Conservation (phyloP, 2,888 invertebrate species). For the Phlogophora meticulosa region DNA sequence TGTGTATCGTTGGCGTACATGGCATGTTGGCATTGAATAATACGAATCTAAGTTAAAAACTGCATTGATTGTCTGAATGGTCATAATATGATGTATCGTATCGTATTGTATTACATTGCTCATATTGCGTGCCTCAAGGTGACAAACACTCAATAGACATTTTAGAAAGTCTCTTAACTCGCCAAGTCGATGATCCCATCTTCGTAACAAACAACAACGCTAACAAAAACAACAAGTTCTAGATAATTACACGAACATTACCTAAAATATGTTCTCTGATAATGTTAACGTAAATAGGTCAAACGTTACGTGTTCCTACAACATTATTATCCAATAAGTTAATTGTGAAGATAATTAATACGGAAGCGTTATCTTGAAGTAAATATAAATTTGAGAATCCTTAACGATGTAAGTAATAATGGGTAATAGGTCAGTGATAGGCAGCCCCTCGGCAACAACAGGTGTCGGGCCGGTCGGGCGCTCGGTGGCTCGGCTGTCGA, state of each 20-base stretch:
- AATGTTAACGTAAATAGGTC: slow-evolving; percentile 53
- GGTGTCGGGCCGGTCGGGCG: slow-evolving; percentile 67
- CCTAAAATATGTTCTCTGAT: slow-evolving; percentile 27
- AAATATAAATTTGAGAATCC: slow-evolving; percentile 66
- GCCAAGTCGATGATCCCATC: slow-evolving; percentile 83
- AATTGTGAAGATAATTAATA: slow-evolving; percentile 72
- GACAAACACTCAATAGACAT: slow-evolving; percentile 88
- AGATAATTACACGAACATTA: slow-evolving; percentile 16
- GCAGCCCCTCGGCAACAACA: slow-evolving; percentile 69
- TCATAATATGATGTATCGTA: slow-evolving; percentile 50
- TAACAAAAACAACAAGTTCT: slow-evolving; percentile 27
- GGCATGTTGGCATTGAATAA: slow-evolving; percentile 31
- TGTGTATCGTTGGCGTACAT: slow-evolving; percentile 10
- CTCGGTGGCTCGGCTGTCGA: slow-evolving; percentile 58
- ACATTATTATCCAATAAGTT: slow-evolving; percentile 70
- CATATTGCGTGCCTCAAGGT: slow-evolving; percentile 85
- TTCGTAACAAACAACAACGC: slow-evolving; percentile 60
- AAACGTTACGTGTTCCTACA: slow-evolving; percentile 41
- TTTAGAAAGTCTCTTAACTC: slow-evolving; percentile 88
- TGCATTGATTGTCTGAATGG: slow-evolving; percentile 31
- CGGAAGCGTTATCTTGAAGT: slow-evolving; percentile 61
- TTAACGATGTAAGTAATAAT: slow-evolving; percentile 80
- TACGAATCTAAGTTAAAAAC: slow-evolving; percentile 21
- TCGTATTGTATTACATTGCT: slow-evolving; percentile 47
- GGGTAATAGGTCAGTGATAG: slow-evolving; percentile 84